Conservation (phyloP, 35 echinoderm and acorn worm species). For the Patiria miniata region DNA sequence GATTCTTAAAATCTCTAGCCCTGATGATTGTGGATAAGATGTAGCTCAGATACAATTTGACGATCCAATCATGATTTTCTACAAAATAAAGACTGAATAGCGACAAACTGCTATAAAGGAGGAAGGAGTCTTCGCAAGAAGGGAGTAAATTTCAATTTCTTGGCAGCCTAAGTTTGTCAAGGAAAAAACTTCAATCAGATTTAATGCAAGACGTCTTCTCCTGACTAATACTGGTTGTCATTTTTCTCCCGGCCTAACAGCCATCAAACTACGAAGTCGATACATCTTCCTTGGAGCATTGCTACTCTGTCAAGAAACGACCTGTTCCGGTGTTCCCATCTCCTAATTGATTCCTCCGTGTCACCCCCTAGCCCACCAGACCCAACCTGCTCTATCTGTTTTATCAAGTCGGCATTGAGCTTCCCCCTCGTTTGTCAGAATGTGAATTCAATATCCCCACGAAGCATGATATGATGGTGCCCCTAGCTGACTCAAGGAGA, state of each 20-base stretch:
- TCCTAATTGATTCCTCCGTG: constrained; percentile 10
- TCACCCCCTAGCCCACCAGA: not conserved
- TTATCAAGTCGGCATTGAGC: not conserved
- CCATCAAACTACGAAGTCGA: not conserved
- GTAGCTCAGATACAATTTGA: too few species aligned
- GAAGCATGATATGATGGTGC: not conserved
- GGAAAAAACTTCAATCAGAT: too few species aligned
- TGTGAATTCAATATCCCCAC: constrained; percentile 10
- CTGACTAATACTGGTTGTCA: not conserved
- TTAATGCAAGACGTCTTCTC: too few species aligned
- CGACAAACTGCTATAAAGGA: too few species aligned
- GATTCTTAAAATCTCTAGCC: too few species aligned
- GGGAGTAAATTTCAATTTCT: too few species aligned
- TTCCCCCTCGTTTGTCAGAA: not conserved
- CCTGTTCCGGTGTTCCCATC: not conserved
- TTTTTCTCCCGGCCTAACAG: not conserved
- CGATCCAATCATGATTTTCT: too few species aligned
- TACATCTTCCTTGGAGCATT: not conserved
- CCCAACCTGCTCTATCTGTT: not conserved
- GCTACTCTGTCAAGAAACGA: not conserved
- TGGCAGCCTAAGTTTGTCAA: too few species aligned
- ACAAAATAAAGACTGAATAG: too few species aligned
- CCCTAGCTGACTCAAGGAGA: not conserved
- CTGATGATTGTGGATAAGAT: too few species aligned
- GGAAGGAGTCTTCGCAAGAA: too few species aligned